Base-by-base conservation (phyloP, 2,888 invertebrate genomes). In the Pseudeuparius sepicola region DNA sequence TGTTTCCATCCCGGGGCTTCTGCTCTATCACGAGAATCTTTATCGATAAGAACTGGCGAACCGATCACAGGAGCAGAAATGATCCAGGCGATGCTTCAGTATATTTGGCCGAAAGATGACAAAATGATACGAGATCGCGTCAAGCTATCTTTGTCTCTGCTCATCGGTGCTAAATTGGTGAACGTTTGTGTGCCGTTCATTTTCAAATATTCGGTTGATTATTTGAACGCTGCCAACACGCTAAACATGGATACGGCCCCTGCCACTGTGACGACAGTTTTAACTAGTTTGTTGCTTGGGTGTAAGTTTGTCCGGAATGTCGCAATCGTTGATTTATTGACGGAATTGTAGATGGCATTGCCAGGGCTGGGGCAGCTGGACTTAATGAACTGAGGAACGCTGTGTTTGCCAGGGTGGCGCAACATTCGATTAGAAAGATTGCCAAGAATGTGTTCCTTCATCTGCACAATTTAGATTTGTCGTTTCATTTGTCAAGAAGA, bases 321-420 rank as follows among this genome's bases (percentile, higher is more conserved):
- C 20, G 9, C 17, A 31, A 14, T 15, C 24, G 4, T 14, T 15
- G 14, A 34, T 31, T 11, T 23, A 26, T 11, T 17, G 11, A 2
- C 23, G 7, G 18, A 11, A 20, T 15, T 37, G 16, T 59, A 97
- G 97, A 98, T 71, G 98, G 97, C 38, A 65, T 89, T 40, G 94
- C 96, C 1, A 73, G 97, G 46, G 83, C 83, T 2, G 81, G 89
- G 29, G 81, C 96, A 2, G 80, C 92, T 0, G 85, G 84, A 13
- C 90, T 97, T 62, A 97, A 94, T 65, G 98, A 99, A 67, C 62
- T 98, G 11, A 68, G 97, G 18, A 98, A 97, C 67, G 97, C 97
- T 1, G 92, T 98, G 27, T 98, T 98, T 66, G 94, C 94, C 2
- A 83, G 78, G 59, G 98, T 99, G 4, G 94, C 98, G 0, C 97